Evolutionary conservation across 1,140 invertebrate species (phyloP).

Genomic region (Drosophila repleta): DNA sequence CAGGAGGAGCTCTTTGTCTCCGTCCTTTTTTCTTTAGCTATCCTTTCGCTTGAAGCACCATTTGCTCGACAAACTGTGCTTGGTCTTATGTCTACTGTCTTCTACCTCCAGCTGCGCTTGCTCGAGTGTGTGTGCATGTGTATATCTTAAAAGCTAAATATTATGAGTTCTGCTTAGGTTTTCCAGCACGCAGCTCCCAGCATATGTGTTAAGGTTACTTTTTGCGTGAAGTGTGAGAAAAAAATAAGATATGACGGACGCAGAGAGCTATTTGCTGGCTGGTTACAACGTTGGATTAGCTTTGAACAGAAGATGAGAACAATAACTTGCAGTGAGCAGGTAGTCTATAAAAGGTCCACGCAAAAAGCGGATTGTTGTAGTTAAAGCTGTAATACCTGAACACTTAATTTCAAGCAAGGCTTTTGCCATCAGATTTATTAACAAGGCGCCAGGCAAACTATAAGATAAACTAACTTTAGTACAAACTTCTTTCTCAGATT

Average conservation of each 20-base stretch:
- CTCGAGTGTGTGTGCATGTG: not conserved
- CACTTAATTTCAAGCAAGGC: no score
- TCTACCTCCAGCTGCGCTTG: not conserved
- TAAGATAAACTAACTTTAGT: no score
- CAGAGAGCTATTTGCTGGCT: slow-evolving; percentile 31
- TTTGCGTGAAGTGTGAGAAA: not conserved
- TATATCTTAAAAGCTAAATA: slow-evolving; percentile 51
- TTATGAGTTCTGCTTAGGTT: slow-evolving; percentile 53
- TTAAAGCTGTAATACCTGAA: not conserved
- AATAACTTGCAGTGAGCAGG: not conserved
- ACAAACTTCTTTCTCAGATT: no score
- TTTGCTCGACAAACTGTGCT: slow-evolving; percentile 47
- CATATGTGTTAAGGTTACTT: slow-evolving; percentile 5
- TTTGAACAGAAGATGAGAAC: not conserved
- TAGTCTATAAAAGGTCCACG: not conserved
- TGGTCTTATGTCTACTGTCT: not conserved
- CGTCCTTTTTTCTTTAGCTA: slow-evolving; percentile 25
- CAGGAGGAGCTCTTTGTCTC: not conserved
- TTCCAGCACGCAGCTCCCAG: slow-evolving; percentile 12
- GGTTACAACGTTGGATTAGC: slow-evolving; percentile 29
- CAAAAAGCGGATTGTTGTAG: not conserved
- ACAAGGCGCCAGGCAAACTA: no score
- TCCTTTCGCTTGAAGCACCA: slow-evolving; percentile 57
- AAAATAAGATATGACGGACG: slow-evolving; percentile 25
- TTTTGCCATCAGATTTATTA: no score